These are phyloP conservation scores for Drosophila orena DNA, from an alignment of 1,140 invertebrate species.

Conservation along the genomic window DNA sequence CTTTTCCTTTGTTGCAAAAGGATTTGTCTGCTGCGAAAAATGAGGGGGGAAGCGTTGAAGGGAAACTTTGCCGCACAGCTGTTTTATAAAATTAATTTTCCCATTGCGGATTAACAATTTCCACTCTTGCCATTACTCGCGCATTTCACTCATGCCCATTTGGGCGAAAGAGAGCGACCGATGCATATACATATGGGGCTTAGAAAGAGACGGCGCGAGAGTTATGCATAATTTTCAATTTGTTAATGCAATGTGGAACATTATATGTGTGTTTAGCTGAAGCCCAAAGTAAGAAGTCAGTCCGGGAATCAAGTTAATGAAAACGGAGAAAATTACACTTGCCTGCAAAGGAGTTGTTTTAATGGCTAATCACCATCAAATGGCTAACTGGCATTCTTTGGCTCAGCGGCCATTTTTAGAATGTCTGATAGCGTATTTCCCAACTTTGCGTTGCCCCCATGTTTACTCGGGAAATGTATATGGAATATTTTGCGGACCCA, in stretches of 20 bases:
- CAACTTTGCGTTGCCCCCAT: no score
- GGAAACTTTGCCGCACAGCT: slow-evolving; percentile 64
- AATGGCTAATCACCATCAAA: neutral
- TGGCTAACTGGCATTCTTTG: no score
- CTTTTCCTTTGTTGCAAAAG: slow-evolving; percentile 36
- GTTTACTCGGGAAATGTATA: neutral
- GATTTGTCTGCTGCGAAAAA: slow-evolving; percentile 37
- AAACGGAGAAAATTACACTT: neutral
- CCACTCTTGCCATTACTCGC: slow-evolving; percentile 56
- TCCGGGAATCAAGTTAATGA: neutral
- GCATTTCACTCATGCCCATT: slow-evolving; percentile 3
- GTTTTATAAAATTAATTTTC: slow-evolving; percentile 84
- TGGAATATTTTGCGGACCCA: neutral
- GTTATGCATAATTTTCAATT: slow-evolving; percentile 70
- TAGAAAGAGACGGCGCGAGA: slow-evolving; percentile 24
- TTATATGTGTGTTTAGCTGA: slow-evolving; percentile 11
- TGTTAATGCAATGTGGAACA: slow-evolving; percentile 34
- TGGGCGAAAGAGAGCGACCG: neutral
- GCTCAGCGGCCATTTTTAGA: no score
- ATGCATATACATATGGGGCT: slow-evolving; percentile 10
- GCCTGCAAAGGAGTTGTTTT: neutral
- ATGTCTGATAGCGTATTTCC: no score
- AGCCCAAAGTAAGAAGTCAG: slow-evolving; percentile 27
- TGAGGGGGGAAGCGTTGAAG: slow-evolving; percentile 13
- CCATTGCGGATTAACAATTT: slow-evolving; percentile 84